A percentile compares a stretch with the other conserved stretches of the same genome.
Conservation (phyloP, 2,113 vertebrate genomes). For the Actinemys pallida region DNA sequence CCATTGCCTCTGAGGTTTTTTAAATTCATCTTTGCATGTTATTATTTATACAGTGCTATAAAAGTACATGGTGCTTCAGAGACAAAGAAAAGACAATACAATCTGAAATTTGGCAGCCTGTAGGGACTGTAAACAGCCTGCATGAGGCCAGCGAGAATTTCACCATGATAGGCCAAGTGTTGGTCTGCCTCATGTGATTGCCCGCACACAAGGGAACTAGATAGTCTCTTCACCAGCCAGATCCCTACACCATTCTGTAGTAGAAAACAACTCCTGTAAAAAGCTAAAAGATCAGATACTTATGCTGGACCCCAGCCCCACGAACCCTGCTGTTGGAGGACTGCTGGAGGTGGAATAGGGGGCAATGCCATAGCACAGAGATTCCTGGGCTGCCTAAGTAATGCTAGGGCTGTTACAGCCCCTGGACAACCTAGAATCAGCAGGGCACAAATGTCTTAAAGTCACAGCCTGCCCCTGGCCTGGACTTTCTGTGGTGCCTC, state of each 20-base stretch:
- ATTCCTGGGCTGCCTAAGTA: neutral
- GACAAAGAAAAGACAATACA: neutral
- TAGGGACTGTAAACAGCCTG: slow-evolving; percentile 9
- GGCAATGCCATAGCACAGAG: neutral
- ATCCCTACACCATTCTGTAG: neutral
- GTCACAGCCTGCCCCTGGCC: neutral
- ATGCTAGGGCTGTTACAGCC: neutral
- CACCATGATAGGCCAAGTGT: neutral
- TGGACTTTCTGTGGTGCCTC: neutral
- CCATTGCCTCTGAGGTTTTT: neutral
- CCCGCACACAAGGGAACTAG: neutral
- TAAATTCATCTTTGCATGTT: neutral
- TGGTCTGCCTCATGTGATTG: slow-evolving; percentile 5
- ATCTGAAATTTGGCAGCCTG: neutral
- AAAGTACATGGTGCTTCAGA: neutral
- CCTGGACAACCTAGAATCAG: neutral
- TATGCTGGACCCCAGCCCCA: slow-evolving; percentile 29
- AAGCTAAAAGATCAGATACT: neutral
- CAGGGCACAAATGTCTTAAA: too few relatives aligned
- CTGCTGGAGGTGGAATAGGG: neutral
- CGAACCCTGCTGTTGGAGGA: neutral
- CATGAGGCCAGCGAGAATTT: neutral
- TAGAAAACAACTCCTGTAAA: neutral
- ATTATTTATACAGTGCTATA: neutral
- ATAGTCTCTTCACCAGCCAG: slow-evolving; percentile 34